Evolutionary conservation across 2,113 vertebrate species (phyloP).

Genomic region (Benitochromis conjunctus): DNA sequence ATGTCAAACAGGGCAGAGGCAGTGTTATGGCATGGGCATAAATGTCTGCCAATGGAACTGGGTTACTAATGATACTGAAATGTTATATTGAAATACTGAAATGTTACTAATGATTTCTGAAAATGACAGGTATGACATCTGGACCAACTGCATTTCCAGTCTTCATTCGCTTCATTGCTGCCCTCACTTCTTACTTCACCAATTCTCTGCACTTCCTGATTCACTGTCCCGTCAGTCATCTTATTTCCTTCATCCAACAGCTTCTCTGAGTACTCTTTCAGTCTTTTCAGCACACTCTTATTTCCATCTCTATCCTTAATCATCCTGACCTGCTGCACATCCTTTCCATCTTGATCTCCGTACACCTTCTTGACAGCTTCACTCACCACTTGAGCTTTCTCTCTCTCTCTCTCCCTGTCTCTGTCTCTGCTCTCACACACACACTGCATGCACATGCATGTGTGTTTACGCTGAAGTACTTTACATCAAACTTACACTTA

Average conservation of each 20-base stretch:
- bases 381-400: not conserved
- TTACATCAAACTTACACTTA: not conserved
- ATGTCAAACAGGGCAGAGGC: no score
- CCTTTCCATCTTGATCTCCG: not conserved
- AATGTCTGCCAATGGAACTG: no score
- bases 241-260: rapidly evolving
- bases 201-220: not conserved
- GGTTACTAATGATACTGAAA: not conserved
- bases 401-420: not conserved
- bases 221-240: not conserved
- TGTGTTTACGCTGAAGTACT: not conserved
- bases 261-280: not conserved
- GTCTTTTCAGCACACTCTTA: not conserved
- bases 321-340: not conserved
- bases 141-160: not conserved
- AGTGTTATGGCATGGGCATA: no score
- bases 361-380: not conserved
- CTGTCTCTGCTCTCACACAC: not conserved
- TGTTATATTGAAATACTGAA: no score
- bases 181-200: no score
- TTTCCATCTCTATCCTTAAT: not conserved
- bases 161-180: rapidly evolving
- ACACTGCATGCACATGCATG: not conserved
- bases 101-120: no score
- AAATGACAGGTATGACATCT: not conserved